Evolutionary conservation across 2,797 vertebrate genomes (phyloP), one percentile per base, ranked within the genome.

Genomic region (Pempheris klunzingeri): DNA sequence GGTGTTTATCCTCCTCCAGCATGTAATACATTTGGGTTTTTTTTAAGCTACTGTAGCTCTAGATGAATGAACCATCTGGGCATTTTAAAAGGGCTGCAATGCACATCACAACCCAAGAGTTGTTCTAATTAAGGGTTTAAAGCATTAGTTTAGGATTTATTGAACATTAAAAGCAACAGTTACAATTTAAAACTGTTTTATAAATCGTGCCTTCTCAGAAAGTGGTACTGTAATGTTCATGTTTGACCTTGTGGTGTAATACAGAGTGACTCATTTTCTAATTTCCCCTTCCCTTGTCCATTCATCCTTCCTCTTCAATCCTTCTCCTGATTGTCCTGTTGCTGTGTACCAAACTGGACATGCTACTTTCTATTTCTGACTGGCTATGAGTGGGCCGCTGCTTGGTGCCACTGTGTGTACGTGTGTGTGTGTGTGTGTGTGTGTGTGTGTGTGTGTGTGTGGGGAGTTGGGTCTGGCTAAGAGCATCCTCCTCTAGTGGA

Each of bases 401-500:
- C 74, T 67, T 64, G 74, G 75, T 91, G 86, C 81, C 86, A 84
- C 41, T 53, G 71, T 14, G 5, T 74, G 78, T 72, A n/a, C 70
- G 13, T 67, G 39, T 61, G 47, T 80, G 60, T 59, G 49, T 71
- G 22, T 74, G 64, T 80, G 60, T 70, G 65, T 79, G 52, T 13
- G 61, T 58, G 60, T 63, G 52, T 41, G 61, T 69, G 68, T 77
- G 60, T 73, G 65, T 61, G 68, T 74, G 64, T 75, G 78, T 72
- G 80, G 60, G 49, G 59, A 83, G 81, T 85, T 83, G 71, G 84
- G 88, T 87, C 88, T 87, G 73, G 88, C 85, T 87, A 78, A 91
- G 92, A 91, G 91, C 92, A 84, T 93, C 90, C 90, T 93, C 76
- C 87, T 92, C 87, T 92, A 87, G 90, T 93, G 88, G 90, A 92